Percentiles rank a stretch among this genome's conserved stretches.
Evolutionary conservation across 2,797 vertebrate genomes (phyloP).

Genomic region (Oreochromis mossambicus): DNA sequence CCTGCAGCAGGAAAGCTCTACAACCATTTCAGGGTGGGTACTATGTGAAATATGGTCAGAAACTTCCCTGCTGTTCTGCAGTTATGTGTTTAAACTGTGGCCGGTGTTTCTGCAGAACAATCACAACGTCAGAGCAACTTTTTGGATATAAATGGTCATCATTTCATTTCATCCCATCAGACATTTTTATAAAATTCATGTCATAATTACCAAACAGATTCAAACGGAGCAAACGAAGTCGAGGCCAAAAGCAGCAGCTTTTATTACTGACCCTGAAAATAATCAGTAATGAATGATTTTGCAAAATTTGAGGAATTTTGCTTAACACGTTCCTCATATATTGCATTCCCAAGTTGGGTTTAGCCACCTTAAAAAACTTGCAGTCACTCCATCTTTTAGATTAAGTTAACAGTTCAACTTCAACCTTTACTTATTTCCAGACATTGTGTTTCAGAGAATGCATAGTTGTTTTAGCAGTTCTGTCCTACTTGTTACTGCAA

Average conservation of each 20-base stretch:
- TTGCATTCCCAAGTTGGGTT: background rate
- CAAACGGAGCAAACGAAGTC: accelerated
- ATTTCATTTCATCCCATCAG: background rate
- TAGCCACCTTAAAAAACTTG: background rate
- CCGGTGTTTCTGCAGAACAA: background rate
- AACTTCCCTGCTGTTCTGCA: background rate
- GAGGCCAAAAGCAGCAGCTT: background rate
- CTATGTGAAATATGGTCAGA: background rate
- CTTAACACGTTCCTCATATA: background rate
- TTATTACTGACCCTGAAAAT: background rate
- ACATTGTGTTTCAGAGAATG: background rate
- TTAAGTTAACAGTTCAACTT: background rate
- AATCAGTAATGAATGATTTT: background rate
- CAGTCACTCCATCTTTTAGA: background rate
- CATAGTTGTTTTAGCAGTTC: background rate
- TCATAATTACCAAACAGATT: background rate
- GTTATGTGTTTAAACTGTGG: background rate
- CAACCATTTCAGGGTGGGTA: background rate
- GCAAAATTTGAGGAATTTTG: background rate
- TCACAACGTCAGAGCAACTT: accelerated
- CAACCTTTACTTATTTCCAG: background rate
- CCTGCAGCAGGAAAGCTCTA: background rate
- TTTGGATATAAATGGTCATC: background rate
- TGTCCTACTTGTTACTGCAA: background rate
- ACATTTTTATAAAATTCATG: background rate